Evolutionary conservation across 2,888 invertebrate genomes (phyloP).

Genomic region (Agrotis segetum): DNA sequence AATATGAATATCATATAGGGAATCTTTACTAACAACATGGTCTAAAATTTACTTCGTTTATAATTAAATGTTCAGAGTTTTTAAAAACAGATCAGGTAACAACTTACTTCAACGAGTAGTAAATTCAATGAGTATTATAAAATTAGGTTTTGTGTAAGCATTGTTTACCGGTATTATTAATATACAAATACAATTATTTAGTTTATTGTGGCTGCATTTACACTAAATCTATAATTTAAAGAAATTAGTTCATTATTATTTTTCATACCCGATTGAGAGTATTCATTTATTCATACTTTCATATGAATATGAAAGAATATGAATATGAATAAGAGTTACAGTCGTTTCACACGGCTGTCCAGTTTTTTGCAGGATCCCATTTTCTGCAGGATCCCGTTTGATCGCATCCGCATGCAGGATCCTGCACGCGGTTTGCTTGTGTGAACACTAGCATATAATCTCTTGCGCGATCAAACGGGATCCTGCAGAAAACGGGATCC

Average conservation of each 20-base stretch:
- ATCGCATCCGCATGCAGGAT: too few species aligned
- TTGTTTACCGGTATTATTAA: conserved; percentile 14
- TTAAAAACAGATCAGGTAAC: conserved; percentile 41
- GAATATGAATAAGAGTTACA: too few species aligned
- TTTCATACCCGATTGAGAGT: conserved; percentile 1
- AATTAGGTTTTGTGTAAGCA: conserved; percentile 12
- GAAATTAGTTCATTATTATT: conserved; percentile 1
- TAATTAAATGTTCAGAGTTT: conserved; percentile 9
- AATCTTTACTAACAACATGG: conserved; percentile 10
- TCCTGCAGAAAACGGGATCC: too few species aligned
- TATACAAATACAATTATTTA: conserved; percentile 5
- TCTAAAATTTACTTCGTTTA: conserved; percentile 3
- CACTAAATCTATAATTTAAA: not conserved
- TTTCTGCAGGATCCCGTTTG: too few species aligned
- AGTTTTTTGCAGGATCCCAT: too few species aligned
- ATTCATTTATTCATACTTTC: too few species aligned
- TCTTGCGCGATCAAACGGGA: too few species aligned
- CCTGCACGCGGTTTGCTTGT: too few species aligned
- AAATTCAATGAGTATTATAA: too few species aligned
- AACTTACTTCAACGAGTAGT: conserved; percentile 30
- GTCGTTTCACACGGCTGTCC: too few species aligned
- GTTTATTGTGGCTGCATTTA: not conserved
- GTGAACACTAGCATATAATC: too few species aligned
- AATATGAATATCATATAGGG: conserved; percentile 38
- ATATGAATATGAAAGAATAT: too few species aligned